These are phyloP conservation scores for Malurus alboscapulatus DNA, from an alignment of 2,113 vertebrate species.

Conservation along the genomic window DNA sequence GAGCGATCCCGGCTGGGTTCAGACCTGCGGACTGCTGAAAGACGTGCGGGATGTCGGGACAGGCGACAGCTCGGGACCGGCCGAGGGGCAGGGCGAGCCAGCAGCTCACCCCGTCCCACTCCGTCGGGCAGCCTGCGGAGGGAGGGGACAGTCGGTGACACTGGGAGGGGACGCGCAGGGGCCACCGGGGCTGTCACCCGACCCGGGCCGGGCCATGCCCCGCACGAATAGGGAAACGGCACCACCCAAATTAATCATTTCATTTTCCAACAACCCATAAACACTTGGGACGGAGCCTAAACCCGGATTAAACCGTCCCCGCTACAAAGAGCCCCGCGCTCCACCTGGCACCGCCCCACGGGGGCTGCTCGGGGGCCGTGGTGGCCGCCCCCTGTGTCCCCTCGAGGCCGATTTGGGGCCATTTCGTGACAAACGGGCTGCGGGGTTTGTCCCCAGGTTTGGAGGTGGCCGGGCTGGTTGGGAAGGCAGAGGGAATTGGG, in stretches of 20 bases:
- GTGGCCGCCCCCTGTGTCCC: too few species aligned
- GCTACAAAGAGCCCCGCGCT: background rate
- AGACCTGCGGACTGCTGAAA: constrained; percentile 51
- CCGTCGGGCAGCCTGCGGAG: constrained; percentile 55
- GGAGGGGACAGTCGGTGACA: accelerated
- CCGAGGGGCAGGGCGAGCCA: constrained; percentile 37
- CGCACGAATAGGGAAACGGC: background rate
- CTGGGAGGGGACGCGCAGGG: background rate
- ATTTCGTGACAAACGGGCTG: background rate
- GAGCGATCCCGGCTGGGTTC: accelerated
- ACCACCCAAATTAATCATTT: background rate
- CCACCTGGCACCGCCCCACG: accelerated
- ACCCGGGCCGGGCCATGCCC: too few species aligned
- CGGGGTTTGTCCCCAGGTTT: background rate
- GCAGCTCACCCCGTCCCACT: constrained; percentile 75
- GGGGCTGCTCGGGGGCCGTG: accelerated
- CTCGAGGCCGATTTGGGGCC: background rate
- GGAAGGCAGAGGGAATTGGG: background rate
- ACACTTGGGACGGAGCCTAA: background rate
- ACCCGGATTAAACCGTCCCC: accelerated
- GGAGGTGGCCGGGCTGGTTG: background rate
- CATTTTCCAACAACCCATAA: background rate
- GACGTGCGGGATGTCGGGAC: constrained; percentile 32
- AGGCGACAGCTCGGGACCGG: constrained; percentile 13
- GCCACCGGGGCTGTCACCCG: background rate